Conservation (phyloP, 2,113 vertebrate species). For the Daphoenositta chrysoptera region DNA sequence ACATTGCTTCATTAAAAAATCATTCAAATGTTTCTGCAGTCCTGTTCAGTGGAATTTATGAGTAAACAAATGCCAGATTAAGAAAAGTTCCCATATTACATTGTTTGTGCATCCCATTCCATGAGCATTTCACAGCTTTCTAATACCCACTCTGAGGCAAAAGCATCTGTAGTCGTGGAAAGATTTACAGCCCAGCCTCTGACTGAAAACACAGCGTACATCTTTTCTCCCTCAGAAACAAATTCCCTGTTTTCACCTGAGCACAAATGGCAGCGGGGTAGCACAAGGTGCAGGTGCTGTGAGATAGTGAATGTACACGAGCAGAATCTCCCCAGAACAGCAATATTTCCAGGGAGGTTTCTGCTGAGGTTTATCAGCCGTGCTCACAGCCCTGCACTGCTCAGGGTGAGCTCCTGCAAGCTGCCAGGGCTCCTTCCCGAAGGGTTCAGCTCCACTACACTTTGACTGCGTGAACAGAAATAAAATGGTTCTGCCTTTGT, state of each 20-base stretch:
- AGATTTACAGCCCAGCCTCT: background rate
- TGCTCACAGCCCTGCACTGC: background rate
- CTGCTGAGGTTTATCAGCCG: background rate
- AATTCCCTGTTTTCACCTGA: background rate
- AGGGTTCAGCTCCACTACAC: background rate
- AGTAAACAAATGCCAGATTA: background rate
- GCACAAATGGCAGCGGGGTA: background rate
- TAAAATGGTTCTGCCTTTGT: background rate
- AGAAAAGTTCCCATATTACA: background rate
- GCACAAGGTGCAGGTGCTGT: background rate
- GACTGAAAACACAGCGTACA: background rate
- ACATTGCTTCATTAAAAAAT: background rate
- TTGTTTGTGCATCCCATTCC: background rate
- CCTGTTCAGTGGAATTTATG: background rate
- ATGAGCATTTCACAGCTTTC: background rate
- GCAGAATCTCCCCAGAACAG: background rate
- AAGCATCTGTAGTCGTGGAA: background rate
- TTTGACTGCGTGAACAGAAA: background rate
- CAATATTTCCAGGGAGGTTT: background rate
- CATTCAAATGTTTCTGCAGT: background rate
- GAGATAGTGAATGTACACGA: accelerated
- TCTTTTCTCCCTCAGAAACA: background rate
- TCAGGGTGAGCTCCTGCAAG: background rate
- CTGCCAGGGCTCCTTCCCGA: background rate
- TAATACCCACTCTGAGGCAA: background rate